Percentiles rank a stretch among this genome's conserved stretches.
phyloP scores from a whole-genome alignment of 2,888 invertebrate species.

The Lasiommata megera region DNA sequence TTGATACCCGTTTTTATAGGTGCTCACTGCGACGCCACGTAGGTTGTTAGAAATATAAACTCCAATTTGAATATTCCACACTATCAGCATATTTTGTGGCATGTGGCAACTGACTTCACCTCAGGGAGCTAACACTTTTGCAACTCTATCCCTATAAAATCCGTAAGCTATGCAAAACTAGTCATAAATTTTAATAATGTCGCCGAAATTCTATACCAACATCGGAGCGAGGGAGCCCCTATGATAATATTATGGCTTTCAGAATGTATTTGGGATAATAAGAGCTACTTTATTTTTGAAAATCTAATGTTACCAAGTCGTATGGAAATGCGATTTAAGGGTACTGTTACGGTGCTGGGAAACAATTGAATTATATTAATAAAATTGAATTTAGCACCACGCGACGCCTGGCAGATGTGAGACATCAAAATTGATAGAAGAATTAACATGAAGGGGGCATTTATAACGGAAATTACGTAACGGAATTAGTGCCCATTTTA shows the following conservation, averaged over 20 bases:
- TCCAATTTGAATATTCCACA: conserved; percentile 13
- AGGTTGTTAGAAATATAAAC: background rate
- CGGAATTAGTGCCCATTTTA: no score
- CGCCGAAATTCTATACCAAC: conserved; percentile 30
- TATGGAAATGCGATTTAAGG: background rate
- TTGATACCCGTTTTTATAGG: no score
- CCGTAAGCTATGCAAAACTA: conserved; percentile 29
- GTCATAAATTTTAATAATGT: conserved; percentile 36
- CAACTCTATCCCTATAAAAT: conserved; percentile 29
- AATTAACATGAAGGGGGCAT: no score
- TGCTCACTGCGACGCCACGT: background rate
- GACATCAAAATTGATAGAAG: no score
- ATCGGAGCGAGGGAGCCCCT: conserved; percentile 11
- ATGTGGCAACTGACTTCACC: conserved; percentile 15
- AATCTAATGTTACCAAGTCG: background rate
- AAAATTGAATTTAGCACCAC: no score
- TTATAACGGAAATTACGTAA: no score
- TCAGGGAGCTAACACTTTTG: conserved; percentile 23
- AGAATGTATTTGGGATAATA: conserved; percentile 11
- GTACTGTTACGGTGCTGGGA: no score
- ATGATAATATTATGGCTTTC: conserved; percentile 21
- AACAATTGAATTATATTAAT: no score
- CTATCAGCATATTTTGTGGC: conserved; percentile 12
- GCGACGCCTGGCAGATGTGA: no score
- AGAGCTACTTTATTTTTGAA: conserved; percentile 4